Conservation (phyloP, 2,113 vertebrate genomes). For the Channa argus region DNA sequence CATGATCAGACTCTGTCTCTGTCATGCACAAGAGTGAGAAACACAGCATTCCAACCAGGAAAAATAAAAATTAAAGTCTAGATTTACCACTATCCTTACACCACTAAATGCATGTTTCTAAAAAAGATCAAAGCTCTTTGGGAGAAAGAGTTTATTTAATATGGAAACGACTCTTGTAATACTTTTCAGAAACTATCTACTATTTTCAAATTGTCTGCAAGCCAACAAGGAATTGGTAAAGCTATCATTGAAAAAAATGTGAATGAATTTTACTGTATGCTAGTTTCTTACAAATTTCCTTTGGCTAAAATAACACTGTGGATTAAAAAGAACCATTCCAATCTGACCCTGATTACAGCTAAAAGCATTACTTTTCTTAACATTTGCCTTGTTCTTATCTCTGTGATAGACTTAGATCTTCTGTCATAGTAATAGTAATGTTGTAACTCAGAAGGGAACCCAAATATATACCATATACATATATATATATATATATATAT, state of each 20-base stretch:
- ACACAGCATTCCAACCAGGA: constrained; percentile 55
- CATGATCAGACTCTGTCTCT: constrained; percentile 49
- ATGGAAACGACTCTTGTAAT: constrained; percentile 65
- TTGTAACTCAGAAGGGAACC: background rate
- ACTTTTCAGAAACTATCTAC: constrained; percentile 57
- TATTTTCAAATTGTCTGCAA: constrained; percentile 24
- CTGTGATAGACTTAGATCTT: background rate
- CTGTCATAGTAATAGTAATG: too few species aligned
- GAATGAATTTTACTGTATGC: constrained; percentile 16
- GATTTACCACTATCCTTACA: constrained; percentile 72
- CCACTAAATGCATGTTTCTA: constrained; percentile 81
- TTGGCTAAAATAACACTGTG: constrained; percentile 42
- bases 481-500: too few species aligned
- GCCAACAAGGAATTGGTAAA: constrained; percentile 32
- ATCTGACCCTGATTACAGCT: constrained; percentile 49
- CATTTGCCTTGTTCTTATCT: background rate
- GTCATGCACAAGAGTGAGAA: constrained; percentile 66
- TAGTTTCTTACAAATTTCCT: constrained; percentile 26
- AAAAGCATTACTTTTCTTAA: constrained; percentile 9
- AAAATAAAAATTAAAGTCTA: constrained; percentile 78
- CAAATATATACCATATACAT: too few species aligned
- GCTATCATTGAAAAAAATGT: constrained; percentile 21
- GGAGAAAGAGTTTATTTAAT: constrained; percentile 74
- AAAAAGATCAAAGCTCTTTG: constrained; percentile 63
- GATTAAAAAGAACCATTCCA: constrained; percentile 22